Conservation (phyloP, 2,888 invertebrate genomes). For the Melitaea athalia region DNA sequence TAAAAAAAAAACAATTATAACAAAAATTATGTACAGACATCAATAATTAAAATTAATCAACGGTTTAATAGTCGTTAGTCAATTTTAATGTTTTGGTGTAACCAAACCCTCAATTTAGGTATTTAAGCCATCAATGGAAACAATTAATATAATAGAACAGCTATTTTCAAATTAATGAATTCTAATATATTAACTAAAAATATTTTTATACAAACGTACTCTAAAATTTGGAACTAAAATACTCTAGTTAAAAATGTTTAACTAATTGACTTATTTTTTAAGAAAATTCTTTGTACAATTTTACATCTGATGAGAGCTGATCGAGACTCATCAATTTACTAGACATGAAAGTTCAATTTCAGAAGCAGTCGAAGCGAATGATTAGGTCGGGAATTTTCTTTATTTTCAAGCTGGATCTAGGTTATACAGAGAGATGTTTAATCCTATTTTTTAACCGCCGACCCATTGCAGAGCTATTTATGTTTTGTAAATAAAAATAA, state of each 20-base stretch:
- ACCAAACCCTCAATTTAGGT: too few relatives aligned
- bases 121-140: too few relatives aligned
- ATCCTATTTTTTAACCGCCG: conserved; percentile 4
- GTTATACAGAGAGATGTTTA: conserved; percentile 29
- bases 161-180: too few relatives aligned
- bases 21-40: too few relatives aligned
- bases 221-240: too few relatives aligned
- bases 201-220: too few relatives aligned
- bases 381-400: conserved; percentile 42
- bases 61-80: too few relatives aligned
- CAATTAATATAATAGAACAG: too few relatives aligned
- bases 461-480: conserved; percentile 4
- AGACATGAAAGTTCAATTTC: conserved; percentile 45
- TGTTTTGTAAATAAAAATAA: conserved; percentile 9
- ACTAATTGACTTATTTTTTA: conserved; percentile 23
- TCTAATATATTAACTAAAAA: too few relatives aligned
- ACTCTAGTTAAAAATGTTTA: not conserved
- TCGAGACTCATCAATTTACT: conserved; percentile 43
- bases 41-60: too few relatives aligned
- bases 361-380: conserved; percentile 45
- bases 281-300: conserved; percentile 32
- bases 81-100: too few relatives aligned
- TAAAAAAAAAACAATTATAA: too few relatives aligned
- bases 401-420: conserved; percentile 38
- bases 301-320: conserved; percentile 25